Base-by-base conservation (phyloP, 37 sponge, comb jelly and placozoan genomes). In the Theonella swinhoei region DNA sequence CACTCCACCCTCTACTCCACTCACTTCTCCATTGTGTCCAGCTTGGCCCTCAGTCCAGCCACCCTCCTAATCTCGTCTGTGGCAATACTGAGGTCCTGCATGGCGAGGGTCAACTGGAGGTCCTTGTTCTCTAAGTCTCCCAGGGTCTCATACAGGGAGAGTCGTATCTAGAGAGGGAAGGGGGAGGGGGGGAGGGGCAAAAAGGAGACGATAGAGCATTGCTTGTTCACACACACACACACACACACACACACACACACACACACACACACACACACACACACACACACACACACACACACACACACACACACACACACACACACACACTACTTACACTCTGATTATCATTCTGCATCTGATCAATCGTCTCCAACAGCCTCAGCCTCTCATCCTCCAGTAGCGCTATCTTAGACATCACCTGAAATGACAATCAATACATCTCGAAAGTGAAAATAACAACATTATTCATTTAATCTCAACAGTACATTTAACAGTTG, bases 41-140 rank as follows among this genome's bases (percentile, higher is more conserved):
- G 76, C 64, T 79, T 39, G 39, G 36, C 31, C 42, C 78, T 68
- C 59, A 91, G 47, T 14, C 72, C 80, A 39, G 84, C 70, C 0
- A 87, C 88, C 33, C 29, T 82, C 59, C 78, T 87, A 42, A 91
- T 83, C 65, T 91, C 92, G 1, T 35, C 72, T 7, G 92, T 91
- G 36, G 92, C 92, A 28, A 83, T 70, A 58, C 33, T 39, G 1
- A 91, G 75, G 66, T 91, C 92, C 65, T 86, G 87, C 74, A 86
- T 78, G 40, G 87, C 84, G 62, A 91, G 78, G 19, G 67, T 73
- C 63, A 91, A 30, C 75, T 87, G 84, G 25, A 91, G 41, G 37
- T 87, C 76, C 67, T 91, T 87, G 70, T 70, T 87, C 68, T 83
- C 88, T 33, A 91, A 38, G 41, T 87, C 75, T 5, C 60, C 78